Evolutionary conservation across 2,888 invertebrate species (phyloP).

Genomic region (Chesias legatella): DNA sequence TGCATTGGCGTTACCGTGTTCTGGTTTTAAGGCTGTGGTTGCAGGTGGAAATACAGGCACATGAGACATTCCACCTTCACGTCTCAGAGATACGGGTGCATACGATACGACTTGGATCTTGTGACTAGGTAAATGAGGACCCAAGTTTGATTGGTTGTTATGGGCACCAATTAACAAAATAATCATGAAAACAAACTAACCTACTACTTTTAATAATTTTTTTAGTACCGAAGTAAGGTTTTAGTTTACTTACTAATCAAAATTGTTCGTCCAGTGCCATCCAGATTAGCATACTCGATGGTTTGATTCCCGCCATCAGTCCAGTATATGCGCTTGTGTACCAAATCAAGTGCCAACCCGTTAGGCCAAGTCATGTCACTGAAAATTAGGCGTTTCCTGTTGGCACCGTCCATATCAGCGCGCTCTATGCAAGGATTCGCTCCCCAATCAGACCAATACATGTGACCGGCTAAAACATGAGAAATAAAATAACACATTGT

Average conservation of each 20-base stretch:
- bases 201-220: too few relatives aligned
- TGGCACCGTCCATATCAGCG: conserved; percentile 92
- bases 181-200: too few relatives aligned
- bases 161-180: too few relatives aligned
- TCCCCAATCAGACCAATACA: conserved; percentile 98
- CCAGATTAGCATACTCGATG: conserved; percentile 89
- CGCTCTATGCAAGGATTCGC: conserved; percentile 89
- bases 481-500: neutral
- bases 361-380: conserved; percentile 91
- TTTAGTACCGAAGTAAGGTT: too few relatives aligned
- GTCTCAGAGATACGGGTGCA: too few relatives aligned
- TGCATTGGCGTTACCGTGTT: too few relatives aligned
- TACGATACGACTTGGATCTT: too few relatives aligned
- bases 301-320: conserved; percentile 90
- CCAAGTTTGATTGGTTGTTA: too few relatives aligned
- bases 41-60: too few relatives aligned
- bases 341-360: conserved; percentile 90
- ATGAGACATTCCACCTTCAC: too few relatives aligned
- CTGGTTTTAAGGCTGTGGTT: too few relatives aligned
- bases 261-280: conserved; percentile 85
- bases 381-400: conserved; percentile 82
- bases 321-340: conserved; percentile 89
- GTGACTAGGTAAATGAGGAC: too few relatives aligned
- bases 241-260: conserved; percentile 80
- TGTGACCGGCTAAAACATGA: conserved; percentile 80